A percentile compares a stretch with the other conserved stretches of the same genome.
Conservation (phyloP, 2,113 vertebrate genomes). For the Silurus asotus region DNA sequence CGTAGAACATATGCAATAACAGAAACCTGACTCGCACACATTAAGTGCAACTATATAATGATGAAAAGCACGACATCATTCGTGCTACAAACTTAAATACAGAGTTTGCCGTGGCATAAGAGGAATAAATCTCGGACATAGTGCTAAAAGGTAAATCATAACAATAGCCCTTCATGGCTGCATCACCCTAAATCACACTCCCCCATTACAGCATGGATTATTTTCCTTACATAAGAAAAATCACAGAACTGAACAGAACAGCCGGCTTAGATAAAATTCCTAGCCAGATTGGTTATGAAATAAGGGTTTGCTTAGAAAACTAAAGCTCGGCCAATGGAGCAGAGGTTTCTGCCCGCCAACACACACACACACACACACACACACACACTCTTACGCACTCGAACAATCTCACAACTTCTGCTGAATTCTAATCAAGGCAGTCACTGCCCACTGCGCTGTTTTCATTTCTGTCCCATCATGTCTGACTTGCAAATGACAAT, state of each 20-base stretch:
- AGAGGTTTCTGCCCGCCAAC: slow-evolving; percentile 13
- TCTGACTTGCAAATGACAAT: slow-evolving; percentile 50
- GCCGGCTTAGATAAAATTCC: neutral
- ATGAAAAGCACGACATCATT: neutral
- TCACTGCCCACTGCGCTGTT: slow-evolving; percentile 9
- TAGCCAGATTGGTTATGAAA: slow-evolving; percentile 37
- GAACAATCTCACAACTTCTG: slow-evolving; percentile 3
- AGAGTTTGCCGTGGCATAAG: neutral
- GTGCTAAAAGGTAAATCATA: neutral
- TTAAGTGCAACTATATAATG: neutral
- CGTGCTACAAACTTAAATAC: neutral
- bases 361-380: slow-evolving; percentile 14
- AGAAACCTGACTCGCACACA: neutral
- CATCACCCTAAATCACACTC: neutral
- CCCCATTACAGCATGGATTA: neutral
- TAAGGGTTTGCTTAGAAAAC: slow-evolving; percentile 7
- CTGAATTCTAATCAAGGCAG: slow-evolving; percentile 36
- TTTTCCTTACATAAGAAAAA: slow-evolving; percentile 6
- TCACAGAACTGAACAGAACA: neutral
- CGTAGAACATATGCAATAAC: neutral
- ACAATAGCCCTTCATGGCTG: neutral
- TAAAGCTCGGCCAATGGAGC: slow-evolving; percentile 3
- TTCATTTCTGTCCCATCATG: slow-evolving; percentile 24
- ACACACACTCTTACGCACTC: slow-evolving; percentile 6
- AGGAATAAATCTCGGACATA: neutral